Evolutionary conservation across 2,888 invertebrate genomes (phyloP), one percentile per base, ranked within the genome.

Genomic region (Gandaritis pyraliata): DNA sequence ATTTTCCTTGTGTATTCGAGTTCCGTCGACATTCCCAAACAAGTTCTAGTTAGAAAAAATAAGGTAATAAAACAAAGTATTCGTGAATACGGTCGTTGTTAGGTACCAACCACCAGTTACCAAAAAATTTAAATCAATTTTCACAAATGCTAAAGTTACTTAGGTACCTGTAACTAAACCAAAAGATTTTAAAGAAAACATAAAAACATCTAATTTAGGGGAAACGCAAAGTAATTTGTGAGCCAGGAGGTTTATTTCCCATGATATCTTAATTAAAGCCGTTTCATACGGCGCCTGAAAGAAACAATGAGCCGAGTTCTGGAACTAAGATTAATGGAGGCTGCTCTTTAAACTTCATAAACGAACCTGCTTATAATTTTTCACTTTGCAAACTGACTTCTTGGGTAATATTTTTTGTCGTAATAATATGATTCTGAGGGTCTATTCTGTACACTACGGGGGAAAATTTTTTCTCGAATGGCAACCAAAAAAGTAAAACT

Each of bases 181-280:
- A 33, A 33, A 33, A 11, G 10, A 3, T 23, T 23, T 6, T 23
- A 29, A 38, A 29, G 38, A 38, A 57, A 56, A 39, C 36, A 58
- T 58, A 70, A 76, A 78, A 80, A 75, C 3, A 77, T 76, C 68
- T 73, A 83, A 84, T 81, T 83, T 78, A 75, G 70, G 74, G 71
- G 58, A 71, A 62, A 72, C 78, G 72, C 68, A 72, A 59, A 72
- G 73, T 78, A 85, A 88, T 86, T 86, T 88, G 82, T 83, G 70
- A 72, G 78, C 74, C 72, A 78, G 80, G 78, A 83, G 80, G 81
- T 86, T 81, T 84, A 87, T 88, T 88, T 87, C 85, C 86, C 85
- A 85, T 88, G 88, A 87, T 88, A 85, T 86, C 86, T 85, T 87
- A 88, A 89, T 88, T 88, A 88, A 89, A 83, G 77, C 78, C 76